Evolutionary conservation across 2,888 invertebrate species (phyloP).

Genomic region (Muschampia staudingeri): DNA sequence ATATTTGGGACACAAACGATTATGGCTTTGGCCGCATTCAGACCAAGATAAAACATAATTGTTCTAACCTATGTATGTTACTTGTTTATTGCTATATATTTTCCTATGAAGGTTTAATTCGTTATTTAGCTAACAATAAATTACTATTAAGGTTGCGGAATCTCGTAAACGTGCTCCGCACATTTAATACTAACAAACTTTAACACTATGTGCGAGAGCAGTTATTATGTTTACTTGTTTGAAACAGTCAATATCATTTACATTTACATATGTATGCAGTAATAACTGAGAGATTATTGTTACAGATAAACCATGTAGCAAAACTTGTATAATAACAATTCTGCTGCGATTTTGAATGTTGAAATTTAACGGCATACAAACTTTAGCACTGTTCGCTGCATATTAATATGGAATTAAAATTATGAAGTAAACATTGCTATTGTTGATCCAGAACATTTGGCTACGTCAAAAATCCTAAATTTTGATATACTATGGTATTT

Average conservation of each 20-base stretch:
- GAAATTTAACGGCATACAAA: constrained; percentile 14
- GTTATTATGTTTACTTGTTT: constrained; percentile 50
- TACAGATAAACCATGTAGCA: constrained; percentile 49
- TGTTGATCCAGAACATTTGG: too few species aligned
- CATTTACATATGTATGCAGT: constrained; percentile 51
- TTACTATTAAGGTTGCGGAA: constrained; percentile 37
- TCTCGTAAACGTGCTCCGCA: constrained; percentile 30
- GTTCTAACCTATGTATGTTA: constrained; percentile 13
- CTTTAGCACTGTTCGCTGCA: not conserved
- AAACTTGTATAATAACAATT: constrained; percentile 37
- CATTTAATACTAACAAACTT: constrained; percentile 33
- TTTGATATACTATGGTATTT: too few species aligned
- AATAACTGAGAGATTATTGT: constrained; percentile 53
- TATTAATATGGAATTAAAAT: not conserved
- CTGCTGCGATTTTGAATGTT: constrained; percentile 21
- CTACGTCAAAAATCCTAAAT: too few species aligned
- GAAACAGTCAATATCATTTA: constrained; percentile 51
- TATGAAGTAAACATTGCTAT: not conserved
- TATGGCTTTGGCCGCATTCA: constrained; percentile 28
- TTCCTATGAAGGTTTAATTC: constrained; percentile 6
- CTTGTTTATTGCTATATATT: not conserved
- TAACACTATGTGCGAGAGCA: constrained; percentile 23
- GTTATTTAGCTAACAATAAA: constrained; percentile 8
- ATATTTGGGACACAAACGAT: constrained; percentile 18
- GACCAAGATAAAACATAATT: constrained; percentile 27